These are phyloP conservation scores for Oreohelix idahoensis DNA, from an alignment of 1,140 invertebrate species.

Conservation along the genomic window DNA sequence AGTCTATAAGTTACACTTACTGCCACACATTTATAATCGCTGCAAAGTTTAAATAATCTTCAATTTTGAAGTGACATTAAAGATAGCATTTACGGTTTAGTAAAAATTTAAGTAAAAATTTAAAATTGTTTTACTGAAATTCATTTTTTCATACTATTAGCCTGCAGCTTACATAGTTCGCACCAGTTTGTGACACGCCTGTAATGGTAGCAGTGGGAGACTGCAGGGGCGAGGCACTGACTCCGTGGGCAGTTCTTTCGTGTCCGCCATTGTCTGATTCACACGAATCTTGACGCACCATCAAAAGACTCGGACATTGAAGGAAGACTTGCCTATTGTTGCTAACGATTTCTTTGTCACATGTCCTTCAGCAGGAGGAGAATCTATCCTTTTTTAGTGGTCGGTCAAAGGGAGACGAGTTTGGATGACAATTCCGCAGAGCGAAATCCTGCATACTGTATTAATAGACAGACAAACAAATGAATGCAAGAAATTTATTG, in stretches of 20 bases:
- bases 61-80: too few relatives aligned
- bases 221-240: not conserved
- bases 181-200: not conserved
- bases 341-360: not conserved
- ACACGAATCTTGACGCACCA: not conserved
- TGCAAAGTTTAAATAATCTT: too few relatives aligned
- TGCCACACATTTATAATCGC: too few relatives aligned
- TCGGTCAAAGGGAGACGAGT: not conserved
- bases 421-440: not conserved
- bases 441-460: not conserved
- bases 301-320: not conserved
- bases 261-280: not conserved
- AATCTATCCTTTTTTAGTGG: not conserved
- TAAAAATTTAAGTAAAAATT: too few relatives aligned
- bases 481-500: too few relatives aligned
- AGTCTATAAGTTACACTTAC: too few relatives aligned
- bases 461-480: too few relatives aligned
- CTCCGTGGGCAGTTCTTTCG: not conserved
- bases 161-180: not conserved
- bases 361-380: not conserved
- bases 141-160: too few relatives aligned
- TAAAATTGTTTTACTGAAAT: too few relatives aligned
- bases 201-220: not conserved
- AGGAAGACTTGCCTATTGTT: not conserved
- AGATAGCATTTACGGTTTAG: too few relatives aligned